These are phyloP conservation scores for Brachionus rotundiformis DNA, from an alignment of 1,140 invertebrate species.

Conservation along the genomic window DNA sequence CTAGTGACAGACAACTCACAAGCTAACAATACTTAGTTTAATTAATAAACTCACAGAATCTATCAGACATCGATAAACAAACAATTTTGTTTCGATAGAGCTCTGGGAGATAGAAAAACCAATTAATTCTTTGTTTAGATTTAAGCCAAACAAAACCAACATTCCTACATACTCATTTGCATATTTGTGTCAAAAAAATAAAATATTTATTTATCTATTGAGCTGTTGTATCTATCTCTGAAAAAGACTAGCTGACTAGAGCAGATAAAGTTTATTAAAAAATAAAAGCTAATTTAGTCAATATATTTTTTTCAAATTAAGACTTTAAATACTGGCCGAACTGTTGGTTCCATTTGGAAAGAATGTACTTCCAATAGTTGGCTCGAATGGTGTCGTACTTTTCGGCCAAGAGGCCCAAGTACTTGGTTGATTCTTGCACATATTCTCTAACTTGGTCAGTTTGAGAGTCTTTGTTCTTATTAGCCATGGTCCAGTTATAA, in stretches of 20 bases:
- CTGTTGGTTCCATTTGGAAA: constrained; percentile 20
- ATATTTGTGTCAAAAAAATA: background rate
- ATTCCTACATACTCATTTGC: constrained; percentile 6
- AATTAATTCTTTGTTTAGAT: background rate
- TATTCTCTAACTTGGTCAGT: background rate
- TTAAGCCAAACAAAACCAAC: background rate
- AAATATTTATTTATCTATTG: background rate
- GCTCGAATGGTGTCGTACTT: constrained; percentile 35
- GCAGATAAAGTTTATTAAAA: background rate
- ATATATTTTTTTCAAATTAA: background rate
- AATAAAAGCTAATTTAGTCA: background rate
- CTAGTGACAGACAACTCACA: background rate
- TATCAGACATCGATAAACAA: background rate
- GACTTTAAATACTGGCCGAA: background rate
- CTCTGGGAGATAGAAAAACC: background rate
- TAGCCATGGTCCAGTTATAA: background rate
- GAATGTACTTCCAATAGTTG: constrained; percentile 37
- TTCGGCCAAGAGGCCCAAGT: background rate
- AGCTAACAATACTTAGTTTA: background rate
- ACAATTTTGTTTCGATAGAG: background rate
- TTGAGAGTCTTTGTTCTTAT: background rate
- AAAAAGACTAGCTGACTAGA: constrained; percentile 6
- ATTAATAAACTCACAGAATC: background rate
- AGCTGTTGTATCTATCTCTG: constrained; percentile 4
- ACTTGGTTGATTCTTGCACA: background rate